These are phyloP conservation scores for Drosophila mojavensis DNA, from an alignment of 1,140 invertebrate genomes.

Conservation along the genomic window DNA sequence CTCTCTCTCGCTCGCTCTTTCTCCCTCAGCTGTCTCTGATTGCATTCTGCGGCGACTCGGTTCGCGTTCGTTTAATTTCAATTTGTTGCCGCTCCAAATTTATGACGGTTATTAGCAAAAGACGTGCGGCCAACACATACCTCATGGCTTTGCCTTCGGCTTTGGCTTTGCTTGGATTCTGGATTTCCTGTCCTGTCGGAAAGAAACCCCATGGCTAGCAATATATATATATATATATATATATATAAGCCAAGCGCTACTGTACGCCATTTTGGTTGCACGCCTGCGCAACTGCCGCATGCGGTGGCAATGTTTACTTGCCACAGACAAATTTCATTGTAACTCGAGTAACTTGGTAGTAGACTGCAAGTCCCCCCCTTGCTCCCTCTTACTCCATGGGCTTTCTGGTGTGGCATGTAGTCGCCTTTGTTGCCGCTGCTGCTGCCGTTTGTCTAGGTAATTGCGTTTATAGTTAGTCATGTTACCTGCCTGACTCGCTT, in stretches of 20 bases:
- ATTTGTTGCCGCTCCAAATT: constrained; percentile 83
- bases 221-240: no score
- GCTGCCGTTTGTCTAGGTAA: constrained; percentile 69
- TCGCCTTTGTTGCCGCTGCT: constrained; percentile 62
- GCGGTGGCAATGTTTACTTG: constrained; percentile 79
- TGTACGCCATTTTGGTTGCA: constrained; percentile 71
- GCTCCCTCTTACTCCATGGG: no score
- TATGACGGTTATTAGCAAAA: constrained; percentile 84
- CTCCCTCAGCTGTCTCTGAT: constrained; percentile 55
- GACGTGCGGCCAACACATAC: constrained; percentile 81
- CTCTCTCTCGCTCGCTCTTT: not conserved
- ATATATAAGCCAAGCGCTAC: constrained; percentile 42
- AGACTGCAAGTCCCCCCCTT: constrained; percentile 1
- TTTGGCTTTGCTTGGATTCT: constrained; percentile 6
- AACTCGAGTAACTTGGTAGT: constrained; percentile 84
- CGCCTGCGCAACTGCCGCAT: constrained; percentile 43
- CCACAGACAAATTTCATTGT: constrained; percentile 83
- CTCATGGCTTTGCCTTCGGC: constrained; percentile 49
- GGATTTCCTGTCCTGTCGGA: constrained; percentile 52
- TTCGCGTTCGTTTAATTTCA: constrained; percentile 80
- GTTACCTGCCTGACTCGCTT: constrained; percentile 29
- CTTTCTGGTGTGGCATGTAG: constrained; percentile 50
- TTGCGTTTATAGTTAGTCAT: constrained; percentile 76
- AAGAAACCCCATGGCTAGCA: constrained; percentile 38
- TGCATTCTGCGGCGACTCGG: constrained; percentile 72